These are phyloP conservation scores for Plecotus auritus DNA, from an alignment of 2,113 vertebrate species.

Conservation along the genomic window DNA sequence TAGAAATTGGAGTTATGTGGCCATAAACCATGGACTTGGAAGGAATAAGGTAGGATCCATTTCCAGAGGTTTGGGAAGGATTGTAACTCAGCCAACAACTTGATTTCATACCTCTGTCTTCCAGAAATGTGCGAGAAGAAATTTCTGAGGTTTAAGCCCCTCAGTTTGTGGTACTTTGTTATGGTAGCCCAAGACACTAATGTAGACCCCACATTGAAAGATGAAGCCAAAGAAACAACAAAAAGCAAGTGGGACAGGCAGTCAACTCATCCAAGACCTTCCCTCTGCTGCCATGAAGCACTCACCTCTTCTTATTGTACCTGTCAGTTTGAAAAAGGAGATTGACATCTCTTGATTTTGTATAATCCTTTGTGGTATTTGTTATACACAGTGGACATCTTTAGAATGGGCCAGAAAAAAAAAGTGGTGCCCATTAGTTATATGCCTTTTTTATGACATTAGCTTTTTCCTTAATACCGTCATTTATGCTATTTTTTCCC, in stretches of 20 bases:
- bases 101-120: background rate
- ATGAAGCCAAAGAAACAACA: constrained; percentile 38
- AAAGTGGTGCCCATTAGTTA: constrained; percentile 43
- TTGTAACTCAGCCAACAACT: rapidly evolving
- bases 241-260: background rate
- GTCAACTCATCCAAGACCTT: constrained; percentile 46
- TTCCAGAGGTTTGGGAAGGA: background rate
- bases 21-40: background rate
- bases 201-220: background rate
- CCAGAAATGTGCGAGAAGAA: background rate
- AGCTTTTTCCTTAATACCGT: constrained; percentile 60
- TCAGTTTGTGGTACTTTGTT: too few relatives aligned
- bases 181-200: background rate
- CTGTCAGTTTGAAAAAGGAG: constrained; percentile 71
- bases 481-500: constrained; percentile 58
- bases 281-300: constrained; percentile 64
- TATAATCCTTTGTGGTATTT: background rate
- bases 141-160: background rate
- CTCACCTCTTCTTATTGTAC: constrained; percentile 67
- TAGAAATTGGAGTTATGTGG: background rate
- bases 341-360: constrained; percentile 62
- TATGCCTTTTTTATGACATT: constrained; percentile 66
- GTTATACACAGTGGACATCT: background rate
- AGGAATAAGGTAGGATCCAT: background rate
- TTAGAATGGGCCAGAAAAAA: constrained; percentile 42